Percentiles rank a stretch among this genome's conserved stretches.
phyloP scores from a whole-genome alignment of 2,797 vertebrate genomes.

The Tachyglossus aculeatus region DNA sequence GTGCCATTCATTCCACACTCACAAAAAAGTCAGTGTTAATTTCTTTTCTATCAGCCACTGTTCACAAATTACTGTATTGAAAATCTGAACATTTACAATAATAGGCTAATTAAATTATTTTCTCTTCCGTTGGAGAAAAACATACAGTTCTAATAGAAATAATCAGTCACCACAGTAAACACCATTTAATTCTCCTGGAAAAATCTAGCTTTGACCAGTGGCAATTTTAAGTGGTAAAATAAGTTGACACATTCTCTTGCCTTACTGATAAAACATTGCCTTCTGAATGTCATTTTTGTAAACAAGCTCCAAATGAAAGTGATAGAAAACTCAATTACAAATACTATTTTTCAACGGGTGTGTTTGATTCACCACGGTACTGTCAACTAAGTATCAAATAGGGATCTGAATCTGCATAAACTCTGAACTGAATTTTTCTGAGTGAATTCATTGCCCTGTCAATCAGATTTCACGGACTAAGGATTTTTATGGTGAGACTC shows the following conservation, averaged over 20 bases:
- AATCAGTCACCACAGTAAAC: conserved; percentile 63
- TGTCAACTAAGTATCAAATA: neutral
- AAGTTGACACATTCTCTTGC: conserved; percentile 57
- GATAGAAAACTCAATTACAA: conserved; percentile 62
- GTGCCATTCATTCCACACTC: conserved; percentile 66
- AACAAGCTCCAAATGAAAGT: conserved; percentile 59
- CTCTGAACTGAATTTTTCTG: neutral
- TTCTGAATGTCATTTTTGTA: conserved; percentile 52
- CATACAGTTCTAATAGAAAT: conserved; percentile 51
- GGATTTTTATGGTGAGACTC: neutral
- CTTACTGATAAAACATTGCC: conserved; percentile 54
- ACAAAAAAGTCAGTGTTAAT: conserved; percentile 62
- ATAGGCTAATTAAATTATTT: conserved; percentile 75
- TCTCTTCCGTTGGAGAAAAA: conserved; percentile 69
- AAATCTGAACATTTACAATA: conserved; percentile 70
- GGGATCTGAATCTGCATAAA: neutral
- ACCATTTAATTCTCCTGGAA: conserved; percentile 60
- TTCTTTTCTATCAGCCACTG: conserved; percentile 69
- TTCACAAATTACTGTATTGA: conserved; percentile 70
- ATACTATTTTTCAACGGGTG: conserved; percentile 52
- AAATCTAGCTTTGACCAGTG: conserved; percentile 54
- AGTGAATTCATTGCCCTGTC: neutral
- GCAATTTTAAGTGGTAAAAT: conserved; percentile 53
- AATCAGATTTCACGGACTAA: neutral
- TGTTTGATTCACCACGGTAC: neutral